Evolutionary conservation across 2,113 vertebrate species (phyloP), one percentile per base, ranked within the genome.

Genomic region (Mastomys natalensis): DNA sequence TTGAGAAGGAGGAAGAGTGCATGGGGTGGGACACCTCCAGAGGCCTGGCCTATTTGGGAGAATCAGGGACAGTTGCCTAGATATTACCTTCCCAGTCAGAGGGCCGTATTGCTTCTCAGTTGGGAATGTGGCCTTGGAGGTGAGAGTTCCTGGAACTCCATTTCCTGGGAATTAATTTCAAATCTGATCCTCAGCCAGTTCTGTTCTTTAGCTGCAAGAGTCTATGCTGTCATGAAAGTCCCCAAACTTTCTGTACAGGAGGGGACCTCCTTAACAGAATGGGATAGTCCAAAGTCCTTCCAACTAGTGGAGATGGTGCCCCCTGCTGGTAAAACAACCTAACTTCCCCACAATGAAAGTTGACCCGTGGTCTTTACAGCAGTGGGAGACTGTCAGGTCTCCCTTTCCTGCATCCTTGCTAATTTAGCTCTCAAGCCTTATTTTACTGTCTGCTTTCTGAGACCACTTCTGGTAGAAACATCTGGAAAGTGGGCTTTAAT

Each of bases 191-290:
- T 60, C 8, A 0, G 48, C 58, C 16, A 11, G 55, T 81, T 51
- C 48, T 43, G 80, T n/a, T 48, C 66, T 86, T 48, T 5, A n/a
- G 37, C 70, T 55, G 43, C 21, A 55, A 85, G 80, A 17, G 31
- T 15, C 45, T 6, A 2, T 45, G 24, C 55, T 66, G n/a, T 68
- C 55, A 16, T 5, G n/a, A 45, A 68, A 29, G 74, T 53, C 37
- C 24, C 11, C 7, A 1, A 76, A 9, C 12, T 55, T 0, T 0
- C 1, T 0, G 29, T 12, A n/a, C n/a, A n/a, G n/a, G n/a, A 31
- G 4, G 24, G 55, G 17, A 15, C 0, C 6, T 48, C 31, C 19
- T 16, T 17, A 29, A 16, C 26, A 74, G 19, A 48, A 45, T 43
- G 21, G 7, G 12, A 2, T 15, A 45, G 1, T 7, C 3, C 26